Conservation (phyloP, 2,797 vertebrate species). For the Phylloscopus collybita region DNA sequence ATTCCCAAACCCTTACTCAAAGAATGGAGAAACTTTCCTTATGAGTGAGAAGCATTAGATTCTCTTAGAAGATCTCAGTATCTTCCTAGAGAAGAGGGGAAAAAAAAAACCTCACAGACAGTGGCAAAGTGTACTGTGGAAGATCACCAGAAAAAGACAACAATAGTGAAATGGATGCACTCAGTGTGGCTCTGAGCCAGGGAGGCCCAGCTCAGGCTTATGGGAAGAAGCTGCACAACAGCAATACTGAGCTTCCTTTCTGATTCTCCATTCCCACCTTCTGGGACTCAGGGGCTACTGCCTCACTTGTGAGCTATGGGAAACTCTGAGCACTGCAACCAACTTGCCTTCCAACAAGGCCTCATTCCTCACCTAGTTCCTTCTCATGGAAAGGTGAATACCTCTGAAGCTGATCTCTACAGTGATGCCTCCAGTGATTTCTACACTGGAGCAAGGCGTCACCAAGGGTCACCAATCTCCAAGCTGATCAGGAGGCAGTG, state of each 20-base stretch:
- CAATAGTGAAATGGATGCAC: background rate
- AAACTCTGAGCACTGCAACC: background rate
- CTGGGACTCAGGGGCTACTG: background rate
- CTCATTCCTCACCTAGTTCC: background rate
- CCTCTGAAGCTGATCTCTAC: background rate
- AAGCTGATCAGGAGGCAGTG: background rate
- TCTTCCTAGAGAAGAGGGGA: background rate
- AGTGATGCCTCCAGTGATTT: too few relatives aligned
- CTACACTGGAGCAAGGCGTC: background rate
- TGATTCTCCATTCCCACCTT: background rate
- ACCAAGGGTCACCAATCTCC: background rate
- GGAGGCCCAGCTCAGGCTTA: background rate
- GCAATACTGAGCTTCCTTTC: background rate
- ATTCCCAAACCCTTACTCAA: background rate
- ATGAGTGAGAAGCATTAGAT: background rate
- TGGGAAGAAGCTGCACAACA: background rate
- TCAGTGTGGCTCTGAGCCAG: background rate
- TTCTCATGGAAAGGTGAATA: background rate
- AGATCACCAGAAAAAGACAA: background rate
- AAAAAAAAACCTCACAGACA: background rate
- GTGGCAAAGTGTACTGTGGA: background rate
- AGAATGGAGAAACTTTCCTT: background rate
- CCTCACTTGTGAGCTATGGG: background rate
- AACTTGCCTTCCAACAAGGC: rapidly evolving
- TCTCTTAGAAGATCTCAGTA: background rate